phyloP scores from a whole-genome alignment of 2,888 invertebrate genomes.

The Pollenia amentaria region DNA sequence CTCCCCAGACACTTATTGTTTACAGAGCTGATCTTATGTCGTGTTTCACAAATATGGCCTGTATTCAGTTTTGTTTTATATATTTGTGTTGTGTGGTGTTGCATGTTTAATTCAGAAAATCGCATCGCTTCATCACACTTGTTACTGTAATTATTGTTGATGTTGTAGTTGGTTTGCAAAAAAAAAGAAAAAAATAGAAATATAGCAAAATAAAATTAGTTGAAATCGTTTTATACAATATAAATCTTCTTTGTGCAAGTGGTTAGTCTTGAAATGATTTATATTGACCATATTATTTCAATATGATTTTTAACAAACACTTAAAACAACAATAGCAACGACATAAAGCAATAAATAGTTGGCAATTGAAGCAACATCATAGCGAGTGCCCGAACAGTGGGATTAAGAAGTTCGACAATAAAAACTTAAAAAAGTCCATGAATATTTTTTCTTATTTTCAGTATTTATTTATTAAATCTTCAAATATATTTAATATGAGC shows the following conservation, averaged over 20 bases:
- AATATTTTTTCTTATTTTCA: not conserved
- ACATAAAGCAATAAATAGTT: constrained; percentile 49
- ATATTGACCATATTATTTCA: constrained; percentile 77
- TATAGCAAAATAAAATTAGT: constrained; percentile 57
- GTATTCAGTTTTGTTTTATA: constrained; percentile 21
- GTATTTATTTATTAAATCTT: too few relatives aligned
- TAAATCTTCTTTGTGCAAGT: constrained; percentile 76
- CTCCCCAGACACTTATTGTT: constrained; percentile 56
- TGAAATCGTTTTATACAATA: constrained; percentile 63
- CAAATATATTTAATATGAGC: too few relatives aligned
- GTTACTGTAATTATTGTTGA: constrained; percentile 46
- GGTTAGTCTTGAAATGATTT: constrained; percentile 82
- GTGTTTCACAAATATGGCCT: constrained; percentile 49
- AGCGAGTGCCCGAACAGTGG: constrained; percentile 20
- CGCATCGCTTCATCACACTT: constrained; percentile 69
- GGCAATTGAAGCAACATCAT: constrained; percentile 44
- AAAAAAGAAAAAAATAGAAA: constrained; percentile 27
- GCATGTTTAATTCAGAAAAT: constrained; percentile 58
- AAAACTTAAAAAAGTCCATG: not conserved
- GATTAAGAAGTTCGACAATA: not conserved
- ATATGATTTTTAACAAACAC: constrained; percentile 49
- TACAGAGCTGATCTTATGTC: constrained; percentile 27
- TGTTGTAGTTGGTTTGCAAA: constrained; percentile 43
- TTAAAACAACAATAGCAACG: constrained; percentile 59
- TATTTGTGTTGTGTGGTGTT: constrained; percentile 41